Evolutionary conservation across 1,140 invertebrate species (phyloP), one percentile per base, ranked within the genome.

Genomic region (Drosophila ananassae): DNA sequence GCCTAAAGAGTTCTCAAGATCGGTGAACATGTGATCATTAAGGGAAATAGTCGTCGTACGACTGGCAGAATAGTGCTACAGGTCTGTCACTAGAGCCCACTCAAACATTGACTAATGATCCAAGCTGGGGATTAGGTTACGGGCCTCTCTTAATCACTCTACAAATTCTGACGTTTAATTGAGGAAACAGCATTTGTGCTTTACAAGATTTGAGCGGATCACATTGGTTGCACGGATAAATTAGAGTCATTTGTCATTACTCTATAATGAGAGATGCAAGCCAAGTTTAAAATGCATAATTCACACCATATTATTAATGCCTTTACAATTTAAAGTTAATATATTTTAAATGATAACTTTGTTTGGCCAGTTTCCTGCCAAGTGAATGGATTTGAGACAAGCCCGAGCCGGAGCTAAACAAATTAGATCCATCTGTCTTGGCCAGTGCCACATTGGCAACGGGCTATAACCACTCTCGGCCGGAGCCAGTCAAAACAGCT

Each of bases 1-100:
- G 28, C 28, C 12, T 68, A 32, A 30, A 39, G 41, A 46, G 55
- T 73, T 79, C 62, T 64, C 56, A n/a, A 69, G 54, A 69, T 48
- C 53, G 48, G 47, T 28, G n/a, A 62, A 60, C 67, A 72, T 50
- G 67, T 48, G 75, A 61, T 83, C 72, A 67, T 83, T 79, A 64
- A 17, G 54, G 25, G 58, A 53, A 73, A 50, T 37, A 47, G 17
- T 47, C 44, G 44, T 47, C 44, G 44, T 47, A 17, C 44, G 17
- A 63, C 48, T 68, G 59, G 13, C 59, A 63, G 51, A 37, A 57
- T 24, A 34, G 50, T 66, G 17, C 25, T 37, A 21, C 39, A 48
- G 32, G 7, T 57, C 48, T 53, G 55, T 32, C 50, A 73, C 28
- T 41, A 51, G 25, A 22, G 34, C 12, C 13, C 52, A 32, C 25